Percentiles rank a stretch among this genome's conserved stretches.
Conservation (phyloP, 2,113 vertebrate species). For the Carassius auratus region DNA sequence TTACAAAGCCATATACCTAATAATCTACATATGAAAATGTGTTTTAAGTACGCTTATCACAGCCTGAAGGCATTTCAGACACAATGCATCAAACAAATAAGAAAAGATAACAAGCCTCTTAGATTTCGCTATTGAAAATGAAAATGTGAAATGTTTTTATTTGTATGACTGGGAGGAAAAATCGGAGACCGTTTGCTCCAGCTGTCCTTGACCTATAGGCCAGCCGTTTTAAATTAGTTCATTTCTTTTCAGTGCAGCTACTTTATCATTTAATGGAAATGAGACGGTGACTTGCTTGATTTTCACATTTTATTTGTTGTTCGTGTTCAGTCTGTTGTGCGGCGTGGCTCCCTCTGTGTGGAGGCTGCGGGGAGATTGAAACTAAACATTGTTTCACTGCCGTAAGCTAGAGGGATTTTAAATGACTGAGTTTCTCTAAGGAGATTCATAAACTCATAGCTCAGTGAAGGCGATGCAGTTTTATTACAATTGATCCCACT, state of each 20-base stretch:
- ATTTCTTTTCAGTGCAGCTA: slow-evolving; percentile 56
- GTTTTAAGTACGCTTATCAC: slow-evolving; percentile 57
- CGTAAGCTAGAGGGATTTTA: slow-evolving; percentile 62
- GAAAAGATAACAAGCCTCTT: slow-evolving; percentile 57
- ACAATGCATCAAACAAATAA: slow-evolving; percentile 63
- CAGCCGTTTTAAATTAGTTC: slow-evolving; percentile 60
- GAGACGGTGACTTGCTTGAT: slow-evolving; percentile 58
- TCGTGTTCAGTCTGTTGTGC: slow-evolving; percentile 52
- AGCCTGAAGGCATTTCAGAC: slow-evolving; percentile 59
- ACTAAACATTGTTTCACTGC: slow-evolving; percentile 64
- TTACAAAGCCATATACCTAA: slow-evolving; percentile 53
- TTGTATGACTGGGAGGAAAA: slow-evolving; percentile 54
- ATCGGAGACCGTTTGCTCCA: slow-evolving; percentile 53
- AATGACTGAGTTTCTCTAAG: slow-evolving; percentile 62
- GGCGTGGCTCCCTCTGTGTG: slow-evolving; percentile 10
- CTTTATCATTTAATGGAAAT: slow-evolving; percentile 62
- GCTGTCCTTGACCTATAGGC: slow-evolving; percentile 60
- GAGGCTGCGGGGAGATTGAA: slow-evolving; percentile 54
- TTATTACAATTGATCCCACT: slow-evolving; percentile 62
- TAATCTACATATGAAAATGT: slow-evolving; percentile 58
- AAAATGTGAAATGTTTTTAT: slow-evolving; percentile 58
- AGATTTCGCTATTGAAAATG: slow-evolving; percentile 54
- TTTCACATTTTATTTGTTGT: slow-evolving; percentile 62
- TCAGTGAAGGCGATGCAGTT: slow-evolving; percentile 56
- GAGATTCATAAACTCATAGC: slow-evolving; percentile 58